These are phyloP conservation scores for Cavia aperea DNA, from an alignment of 2,113 vertebrate species.

Conservation along the genomic window DNA sequence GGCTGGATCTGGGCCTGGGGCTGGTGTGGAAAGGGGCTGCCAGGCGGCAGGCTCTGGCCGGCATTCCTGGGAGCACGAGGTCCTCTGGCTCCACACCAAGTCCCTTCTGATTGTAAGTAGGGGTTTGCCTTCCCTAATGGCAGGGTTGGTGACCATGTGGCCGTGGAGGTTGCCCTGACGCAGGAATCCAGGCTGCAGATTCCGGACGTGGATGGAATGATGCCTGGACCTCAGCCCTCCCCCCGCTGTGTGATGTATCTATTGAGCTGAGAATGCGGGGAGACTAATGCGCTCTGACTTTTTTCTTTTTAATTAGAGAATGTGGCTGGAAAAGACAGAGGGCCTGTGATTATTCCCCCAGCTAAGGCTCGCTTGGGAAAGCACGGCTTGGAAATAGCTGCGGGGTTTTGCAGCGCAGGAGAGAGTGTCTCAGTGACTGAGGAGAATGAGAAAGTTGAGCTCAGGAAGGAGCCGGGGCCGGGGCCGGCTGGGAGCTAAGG, in stretches of 20 bases:
- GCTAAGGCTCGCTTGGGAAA: not conserved
- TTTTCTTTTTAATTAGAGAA: not conserved
- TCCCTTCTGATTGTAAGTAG: slow-evolving; percentile 34
- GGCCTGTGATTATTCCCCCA: not conserved
- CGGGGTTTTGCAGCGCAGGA: not conserved
- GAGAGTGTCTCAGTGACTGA: not conserved
- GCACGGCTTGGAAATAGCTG: not conserved
- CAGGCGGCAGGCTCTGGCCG: not conserved
- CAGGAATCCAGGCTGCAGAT: not conserved
- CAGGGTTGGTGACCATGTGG: slow-evolving; percentile 38
- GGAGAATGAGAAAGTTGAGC: not conserved
- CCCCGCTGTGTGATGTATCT: not conserved
- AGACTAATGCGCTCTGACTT: slow-evolving; percentile 7
- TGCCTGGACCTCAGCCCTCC: not conserved
- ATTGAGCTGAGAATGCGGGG: slow-evolving; percentile 18
- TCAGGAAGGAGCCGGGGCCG: rapidly evolving
- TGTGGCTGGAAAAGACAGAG: not conserved
- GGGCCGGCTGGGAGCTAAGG: not conserved
- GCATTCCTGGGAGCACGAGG: slow-evolving; percentile 41
- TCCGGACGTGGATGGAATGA: not conserved
- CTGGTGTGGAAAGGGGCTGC: not conserved
- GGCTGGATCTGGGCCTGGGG: not conserved
- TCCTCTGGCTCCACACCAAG: not conserved
- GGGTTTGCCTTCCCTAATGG: slow-evolving; percentile 41
- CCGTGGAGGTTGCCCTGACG: not conserved